phyloP scores from a whole-genome alignment of 92 coral and sea anemone genomes.

The Palythoa caribaeorum region DNA sequence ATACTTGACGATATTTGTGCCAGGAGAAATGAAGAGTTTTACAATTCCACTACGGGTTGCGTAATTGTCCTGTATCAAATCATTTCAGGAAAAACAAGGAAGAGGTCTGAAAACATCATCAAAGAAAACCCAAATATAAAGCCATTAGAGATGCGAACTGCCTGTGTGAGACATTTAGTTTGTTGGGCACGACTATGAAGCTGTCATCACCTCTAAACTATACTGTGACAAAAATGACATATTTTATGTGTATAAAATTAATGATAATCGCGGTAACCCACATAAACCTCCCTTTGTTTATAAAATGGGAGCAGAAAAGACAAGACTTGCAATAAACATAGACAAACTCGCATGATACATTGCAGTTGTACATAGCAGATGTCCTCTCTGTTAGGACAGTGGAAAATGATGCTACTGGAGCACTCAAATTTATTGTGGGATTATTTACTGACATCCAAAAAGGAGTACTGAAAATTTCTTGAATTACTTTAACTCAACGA shows the following conservation, averaged over 20 bases:
- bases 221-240: not conserved
- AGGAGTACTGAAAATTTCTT: too few relatives aligned
- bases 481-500: too few relatives aligned
- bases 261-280: not conserved
- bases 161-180: not conserved
- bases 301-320: slow-evolving; percentile 55
- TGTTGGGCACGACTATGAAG: not conserved
- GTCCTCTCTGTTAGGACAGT: too few relatives aligned
- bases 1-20: slow-evolving; percentile 57
- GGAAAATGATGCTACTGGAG: too few relatives aligned
- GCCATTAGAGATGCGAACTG: not conserved
- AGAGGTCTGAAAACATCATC: not conserved
- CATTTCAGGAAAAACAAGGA: not conserved
- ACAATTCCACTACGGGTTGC: slow-evolving; percentile 64
- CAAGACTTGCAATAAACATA: slow-evolving; percentile 52
- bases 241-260: too few relatives aligned
- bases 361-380: too few relatives aligned
- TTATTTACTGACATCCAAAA: too few relatives aligned
- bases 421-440: too few relatives aligned
- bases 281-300: slow-evolving; percentile 7
- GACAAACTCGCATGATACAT: too few relatives aligned
- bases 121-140: not conserved
- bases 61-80: slow-evolving; percentile 63
- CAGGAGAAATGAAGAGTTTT: slow-evolving; percentile 36
- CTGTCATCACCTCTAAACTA: not conserved